Percentiles rank a stretch among this genome's conserved stretches.
phyloP scores from a whole-genome alignment of 1,140 invertebrate genomes.

The Copidosoma floridanum region DNA sequence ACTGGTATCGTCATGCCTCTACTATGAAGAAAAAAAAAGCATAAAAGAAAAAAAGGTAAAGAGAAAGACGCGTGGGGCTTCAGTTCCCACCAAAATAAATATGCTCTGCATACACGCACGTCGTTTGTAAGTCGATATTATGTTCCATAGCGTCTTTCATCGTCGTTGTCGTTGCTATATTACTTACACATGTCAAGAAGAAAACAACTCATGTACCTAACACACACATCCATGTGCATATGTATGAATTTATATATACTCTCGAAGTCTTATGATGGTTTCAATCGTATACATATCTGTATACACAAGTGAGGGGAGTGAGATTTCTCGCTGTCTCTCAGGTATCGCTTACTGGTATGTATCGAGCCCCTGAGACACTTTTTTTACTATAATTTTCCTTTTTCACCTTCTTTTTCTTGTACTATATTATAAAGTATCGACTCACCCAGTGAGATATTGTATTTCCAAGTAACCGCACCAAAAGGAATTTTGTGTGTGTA shows the following conservation, averaged over 20 bases:
- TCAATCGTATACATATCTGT: neutral
- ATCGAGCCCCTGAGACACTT: neutral
- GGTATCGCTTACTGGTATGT: conserved; percentile 15
- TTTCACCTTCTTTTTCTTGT: conserved; percentile 7
- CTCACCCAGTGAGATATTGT: conserved; percentile 1
- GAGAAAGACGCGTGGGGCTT: conserved; percentile 42
- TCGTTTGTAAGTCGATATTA: conserved; percentile 47
- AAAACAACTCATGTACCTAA: too few species aligned
- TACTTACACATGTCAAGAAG: too few species aligned
- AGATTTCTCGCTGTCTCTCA: conserved; percentile 22
- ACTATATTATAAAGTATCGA: conserved; percentile 19
- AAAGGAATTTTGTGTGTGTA: neutral
- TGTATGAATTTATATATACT: too few species aligned
- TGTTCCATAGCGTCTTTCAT: too few species aligned
- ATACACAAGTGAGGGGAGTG: neutral
- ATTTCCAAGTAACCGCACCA: neutral
- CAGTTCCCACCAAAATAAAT: conserved; percentile 52
- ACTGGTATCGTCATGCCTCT: neutral
- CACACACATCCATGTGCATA: too few species aligned
- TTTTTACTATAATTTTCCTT: too few species aligned
- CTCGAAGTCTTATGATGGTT: conserved; percentile 14
- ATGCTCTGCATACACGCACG: conserved; percentile 9
- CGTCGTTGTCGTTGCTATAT: too few species aligned
- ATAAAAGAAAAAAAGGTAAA: too few species aligned
- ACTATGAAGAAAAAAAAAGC: too few species aligned